Percentiles rank a stretch among this genome's conserved stretches.
These are phyloP conservation scores for Arion vulgaris DNA, from an alignment of 1,140 invertebrate genomes.

Conservation along the genomic window DNA sequence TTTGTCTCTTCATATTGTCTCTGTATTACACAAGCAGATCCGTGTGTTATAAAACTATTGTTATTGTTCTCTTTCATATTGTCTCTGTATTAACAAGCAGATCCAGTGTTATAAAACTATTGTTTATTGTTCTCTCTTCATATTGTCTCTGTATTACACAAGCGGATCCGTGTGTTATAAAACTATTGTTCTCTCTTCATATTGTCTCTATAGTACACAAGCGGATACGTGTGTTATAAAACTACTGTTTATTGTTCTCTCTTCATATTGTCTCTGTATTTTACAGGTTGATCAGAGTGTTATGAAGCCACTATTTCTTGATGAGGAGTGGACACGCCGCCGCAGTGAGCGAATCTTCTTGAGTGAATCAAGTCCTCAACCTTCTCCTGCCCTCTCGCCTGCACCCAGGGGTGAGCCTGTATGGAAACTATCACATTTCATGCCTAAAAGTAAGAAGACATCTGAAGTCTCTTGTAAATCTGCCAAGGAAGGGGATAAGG, in stretches of 20 bases:
- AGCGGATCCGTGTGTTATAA: no score
- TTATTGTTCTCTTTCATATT: no score
- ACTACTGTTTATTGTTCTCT: no score
- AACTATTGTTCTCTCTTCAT: no score
- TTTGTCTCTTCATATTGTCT: no score
- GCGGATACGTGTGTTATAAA: no score
- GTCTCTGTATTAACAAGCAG: background rate
- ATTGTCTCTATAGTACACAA: no score
- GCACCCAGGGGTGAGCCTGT: constrained; percentile 23
- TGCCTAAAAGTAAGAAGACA: constrained; percentile 30
- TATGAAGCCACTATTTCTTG: constrained; percentile 65
- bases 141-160: no score
- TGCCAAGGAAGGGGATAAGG: constrained; percentile 4
- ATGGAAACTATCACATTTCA: constrained; percentile 39
- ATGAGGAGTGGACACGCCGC: constrained; percentile 69
- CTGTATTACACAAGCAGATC: no score
- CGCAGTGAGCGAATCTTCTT: constrained; percentile 73
- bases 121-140: no score
- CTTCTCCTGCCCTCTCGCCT: constrained; percentile 55
- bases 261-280: background rate
- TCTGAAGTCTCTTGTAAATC: constrained; percentile 19
- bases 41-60: no score
- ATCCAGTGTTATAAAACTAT: no score
- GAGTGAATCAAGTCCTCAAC: constrained; percentile 70
- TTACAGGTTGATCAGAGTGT: background rate